Evolutionary conservation across 2,888 invertebrate species (phyloP).

Genomic region (Drosophila fungiperda): DNA sequence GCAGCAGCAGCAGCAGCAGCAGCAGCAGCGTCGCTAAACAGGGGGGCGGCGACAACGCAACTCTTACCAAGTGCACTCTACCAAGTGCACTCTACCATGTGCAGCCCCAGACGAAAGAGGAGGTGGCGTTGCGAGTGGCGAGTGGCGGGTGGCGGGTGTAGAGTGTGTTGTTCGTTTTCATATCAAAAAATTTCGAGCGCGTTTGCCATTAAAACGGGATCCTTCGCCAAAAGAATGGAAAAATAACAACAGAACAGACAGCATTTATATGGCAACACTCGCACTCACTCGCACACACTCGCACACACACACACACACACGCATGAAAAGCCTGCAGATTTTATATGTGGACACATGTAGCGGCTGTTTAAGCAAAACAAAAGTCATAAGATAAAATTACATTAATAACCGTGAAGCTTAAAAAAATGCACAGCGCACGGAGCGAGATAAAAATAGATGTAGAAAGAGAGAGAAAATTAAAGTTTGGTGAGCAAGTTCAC

Average conservation of each 20-base stretch:
- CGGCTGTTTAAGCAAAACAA: conserved; percentile 71
- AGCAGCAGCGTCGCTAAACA: conserved; percentile 28
- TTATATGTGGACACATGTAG: conserved; percentile 61
- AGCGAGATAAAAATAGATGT: not conserved
- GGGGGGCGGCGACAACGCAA: conserved; percentile 22
- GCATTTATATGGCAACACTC: conserved; percentile 46
- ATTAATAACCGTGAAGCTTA: conserved; percentile 69
- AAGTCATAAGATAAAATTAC: conserved; percentile 80
- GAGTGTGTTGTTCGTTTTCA: conserved; percentile 27
- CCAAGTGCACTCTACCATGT: conserved; percentile 47
- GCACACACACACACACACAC: conserved; percentile 18
- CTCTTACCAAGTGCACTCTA: conserved; percentile 52
- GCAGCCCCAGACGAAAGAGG: conserved; percentile 28
- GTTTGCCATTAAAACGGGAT: conserved; percentile 73
- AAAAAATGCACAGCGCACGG: not conserved
- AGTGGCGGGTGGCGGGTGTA: too few species aligned
- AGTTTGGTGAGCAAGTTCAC: not conserved
- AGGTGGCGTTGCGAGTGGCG: not conserved
- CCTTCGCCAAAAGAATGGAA: conserved; percentile 28
- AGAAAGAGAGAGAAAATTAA: not conserved
- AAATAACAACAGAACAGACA: conserved; percentile 32
- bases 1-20: too few species aligned
- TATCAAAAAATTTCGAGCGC: conserved; percentile 68
- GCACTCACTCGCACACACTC: conserved; percentile 19
- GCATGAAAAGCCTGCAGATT: conserved; percentile 29